Percentiles rank a stretch among this genome's conserved stretches.
Evolutionary conservation across 2,113 vertebrate genomes (phyloP).

Genomic region (Myxocyprinus asiaticus): DNA sequence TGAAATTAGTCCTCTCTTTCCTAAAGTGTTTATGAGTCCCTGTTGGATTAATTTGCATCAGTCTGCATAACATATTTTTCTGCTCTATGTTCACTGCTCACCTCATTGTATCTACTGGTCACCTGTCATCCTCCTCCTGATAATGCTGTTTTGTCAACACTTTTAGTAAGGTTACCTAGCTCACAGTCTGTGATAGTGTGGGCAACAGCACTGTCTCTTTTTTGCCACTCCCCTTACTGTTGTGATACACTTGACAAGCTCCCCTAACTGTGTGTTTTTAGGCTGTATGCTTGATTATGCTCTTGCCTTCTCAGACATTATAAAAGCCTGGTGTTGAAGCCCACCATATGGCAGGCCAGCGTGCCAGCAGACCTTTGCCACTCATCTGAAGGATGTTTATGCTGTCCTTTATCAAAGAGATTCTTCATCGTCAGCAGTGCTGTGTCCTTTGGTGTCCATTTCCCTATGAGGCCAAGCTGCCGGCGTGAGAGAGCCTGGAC

Average conservation of each 20-base stretch:
- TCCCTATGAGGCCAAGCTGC: conserved; percentile 62
- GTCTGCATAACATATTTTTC: conserved; percentile 8
- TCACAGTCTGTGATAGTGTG: neutral
- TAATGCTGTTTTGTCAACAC: conserved; percentile 32
- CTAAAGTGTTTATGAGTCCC: conserved; percentile 12
- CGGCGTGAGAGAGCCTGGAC: conserved; percentile 64
- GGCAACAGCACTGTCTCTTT: conserved; percentile 6
- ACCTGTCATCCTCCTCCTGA: conserved; percentile 14
- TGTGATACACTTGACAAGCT: conserved; percentile 29
- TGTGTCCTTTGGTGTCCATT: conserved; percentile 51
- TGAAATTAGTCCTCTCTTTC: neutral
- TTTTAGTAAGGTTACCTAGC: conserved; percentile 26
- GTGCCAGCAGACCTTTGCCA: conserved; percentile 52
- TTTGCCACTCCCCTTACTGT: neutral
- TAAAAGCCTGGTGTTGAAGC: conserved; percentile 55
- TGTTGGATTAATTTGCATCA: conserved; percentile 41
- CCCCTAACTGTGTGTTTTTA: conserved; percentile 35
- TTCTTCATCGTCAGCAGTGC: conserved; percentile 69
- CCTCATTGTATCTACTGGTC: neutral
- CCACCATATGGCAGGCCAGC: conserved; percentile 70
- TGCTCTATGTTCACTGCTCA: neutral
- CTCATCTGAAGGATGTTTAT: conserved; percentile 55
- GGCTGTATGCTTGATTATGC: conserved; percentile 30
- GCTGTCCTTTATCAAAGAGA: conserved; percentile 69
- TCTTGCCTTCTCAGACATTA: conserved; percentile 41